Percentiles rank a stretch among this genome's conserved stretches.
Evolutionary conservation across 2,113 vertebrate species (phyloP).

Genomic region (Neotoma lepida): DNA sequence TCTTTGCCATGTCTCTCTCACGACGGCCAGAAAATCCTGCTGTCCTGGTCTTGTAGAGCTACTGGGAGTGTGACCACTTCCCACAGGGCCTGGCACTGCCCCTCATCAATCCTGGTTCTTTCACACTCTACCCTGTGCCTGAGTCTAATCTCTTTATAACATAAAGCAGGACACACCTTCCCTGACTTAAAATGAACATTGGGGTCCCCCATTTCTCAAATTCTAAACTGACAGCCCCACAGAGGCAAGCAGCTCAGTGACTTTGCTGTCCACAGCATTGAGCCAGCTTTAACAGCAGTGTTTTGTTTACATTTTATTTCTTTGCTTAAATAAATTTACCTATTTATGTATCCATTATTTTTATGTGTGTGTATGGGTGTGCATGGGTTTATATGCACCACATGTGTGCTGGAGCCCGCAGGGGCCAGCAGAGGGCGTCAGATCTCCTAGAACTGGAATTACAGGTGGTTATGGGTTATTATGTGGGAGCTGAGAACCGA

Average conservation of each 20-base stretch:
- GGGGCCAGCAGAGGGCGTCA: neutral
- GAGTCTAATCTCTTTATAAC: neutral
- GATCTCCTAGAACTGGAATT: neutral
- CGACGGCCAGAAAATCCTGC: neutral
- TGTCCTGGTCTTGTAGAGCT: neutral
- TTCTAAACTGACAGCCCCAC: neutral
- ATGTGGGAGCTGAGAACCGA: neutral
- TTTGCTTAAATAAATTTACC: neutral
- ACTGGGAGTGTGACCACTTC: neutral
- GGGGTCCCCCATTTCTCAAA: neutral
- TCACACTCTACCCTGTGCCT: neutral
- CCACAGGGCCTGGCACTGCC: no score
- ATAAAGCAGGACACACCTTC: neutral
- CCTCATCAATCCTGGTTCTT: neutral
- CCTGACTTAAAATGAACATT: no score
- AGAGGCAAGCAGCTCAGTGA: neutral
- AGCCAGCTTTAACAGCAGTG: neutral
- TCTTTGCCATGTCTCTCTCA: neutral
- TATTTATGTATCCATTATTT: neutral
- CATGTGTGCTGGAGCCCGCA: neutral
- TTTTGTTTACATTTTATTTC: neutral
- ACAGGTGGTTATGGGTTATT: neutral
- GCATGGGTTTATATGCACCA: neutral
- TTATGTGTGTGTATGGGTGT: neutral
- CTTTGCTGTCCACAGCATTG: no score